These are phyloP conservation scores for Caenorhabditis sp. DNA, from an alignment of 2,888 invertebrate species.

Conservation along the genomic window DNA sequence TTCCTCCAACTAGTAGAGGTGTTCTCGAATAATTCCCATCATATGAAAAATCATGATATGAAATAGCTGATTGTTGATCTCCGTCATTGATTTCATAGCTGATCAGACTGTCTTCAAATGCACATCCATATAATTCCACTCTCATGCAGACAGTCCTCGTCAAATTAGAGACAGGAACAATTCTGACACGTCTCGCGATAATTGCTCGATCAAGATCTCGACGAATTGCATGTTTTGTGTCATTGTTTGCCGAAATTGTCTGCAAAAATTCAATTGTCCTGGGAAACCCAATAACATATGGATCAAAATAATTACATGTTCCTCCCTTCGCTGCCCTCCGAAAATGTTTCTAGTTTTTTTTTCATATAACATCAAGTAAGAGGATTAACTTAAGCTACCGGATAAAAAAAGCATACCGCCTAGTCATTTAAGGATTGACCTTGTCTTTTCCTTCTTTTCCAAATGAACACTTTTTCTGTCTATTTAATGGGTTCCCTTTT, in stretches of 20 bases:
- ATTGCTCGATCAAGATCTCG: conserved; percentile 83
- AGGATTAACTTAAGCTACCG: conserved; percentile 28
- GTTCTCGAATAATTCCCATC: conserved; percentile 74
- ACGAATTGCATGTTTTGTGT: conserved; percentile 85
- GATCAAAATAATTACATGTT: background rate
- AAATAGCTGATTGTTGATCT: conserved; percentile 33
- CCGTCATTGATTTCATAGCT: conserved; percentile 77
- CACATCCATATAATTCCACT: conserved; percentile 87
- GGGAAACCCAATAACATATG: background rate
- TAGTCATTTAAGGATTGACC: conserved; percentile 42
- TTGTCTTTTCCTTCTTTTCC: background rate
- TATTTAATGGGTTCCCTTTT: background rate
- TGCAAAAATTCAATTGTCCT: conserved; percentile 72
- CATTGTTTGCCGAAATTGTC: conserved; percentile 84
- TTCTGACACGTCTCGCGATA: conserved; percentile 81
- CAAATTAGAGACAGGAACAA: conserved; percentile 84
- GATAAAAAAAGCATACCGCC: conserved; percentile 28
- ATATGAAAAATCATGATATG: conserved; percentile 74
- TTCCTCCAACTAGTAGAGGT: conserved; percentile 80
- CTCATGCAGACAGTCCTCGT: conserved; percentile 88
- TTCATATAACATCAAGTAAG: background rate
- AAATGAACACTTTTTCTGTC: background rate
- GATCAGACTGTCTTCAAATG: conserved; percentile 85
- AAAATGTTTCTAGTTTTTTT: background rate
- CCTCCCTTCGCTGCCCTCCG: background rate